A percentile compares a stretch with the other conserved stretches of the same genome.
phyloP scores from a whole-genome alignment of 2,888 invertebrate species.

The Drosophila stalkeri region DNA sequence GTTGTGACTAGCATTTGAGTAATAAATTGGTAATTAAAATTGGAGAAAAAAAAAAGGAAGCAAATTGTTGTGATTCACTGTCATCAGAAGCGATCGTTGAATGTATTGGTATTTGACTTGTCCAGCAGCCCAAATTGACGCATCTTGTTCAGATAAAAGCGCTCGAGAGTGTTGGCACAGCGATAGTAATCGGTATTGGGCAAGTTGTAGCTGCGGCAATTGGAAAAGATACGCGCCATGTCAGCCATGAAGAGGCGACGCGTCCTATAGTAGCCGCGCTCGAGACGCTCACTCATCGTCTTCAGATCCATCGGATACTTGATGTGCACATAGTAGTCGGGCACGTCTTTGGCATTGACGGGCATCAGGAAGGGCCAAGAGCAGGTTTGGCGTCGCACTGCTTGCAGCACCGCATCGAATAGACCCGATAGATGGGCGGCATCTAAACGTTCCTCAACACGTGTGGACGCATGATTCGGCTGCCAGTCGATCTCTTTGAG shows the following conservation, averaged over 20 bases:
- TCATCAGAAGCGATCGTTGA: background rate
- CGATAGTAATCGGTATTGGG: constrained; percentile 96
- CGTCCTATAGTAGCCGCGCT: constrained; percentile 91
- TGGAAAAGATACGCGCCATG: constrained; percentile 97
- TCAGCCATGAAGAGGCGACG: constrained; percentile 96
- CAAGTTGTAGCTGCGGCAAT: constrained; percentile 97
- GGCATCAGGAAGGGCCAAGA: constrained; percentile 98
- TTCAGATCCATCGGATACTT: constrained; percentile 97
- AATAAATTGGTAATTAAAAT: background rate
- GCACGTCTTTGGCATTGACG: constrained; percentile 94
- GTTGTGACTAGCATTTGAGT: constrained; percentile 1
- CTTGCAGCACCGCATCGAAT: constrained; percentile 88
- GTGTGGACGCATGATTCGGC: constrained; percentile 87
- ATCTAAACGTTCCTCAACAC: constrained; percentile 82
- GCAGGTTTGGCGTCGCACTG: constrained; percentile 90
- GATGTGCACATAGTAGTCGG: constrained; percentile 98
- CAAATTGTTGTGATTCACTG: background rate
- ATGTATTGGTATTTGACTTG: background rate
- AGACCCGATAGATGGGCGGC: constrained; percentile 88
- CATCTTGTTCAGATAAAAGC: constrained; percentile 96
- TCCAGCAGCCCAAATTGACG: constrained; percentile 89
- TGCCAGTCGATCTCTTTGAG: constrained; percentile 94
- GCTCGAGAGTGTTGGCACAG: constrained; percentile 95
- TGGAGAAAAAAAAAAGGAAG: background rate
- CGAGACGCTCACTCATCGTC: constrained; percentile 83